Conservation (phyloP, 2,113 vertebrate genomes). For the Erinaceus europaeus region DNA sequence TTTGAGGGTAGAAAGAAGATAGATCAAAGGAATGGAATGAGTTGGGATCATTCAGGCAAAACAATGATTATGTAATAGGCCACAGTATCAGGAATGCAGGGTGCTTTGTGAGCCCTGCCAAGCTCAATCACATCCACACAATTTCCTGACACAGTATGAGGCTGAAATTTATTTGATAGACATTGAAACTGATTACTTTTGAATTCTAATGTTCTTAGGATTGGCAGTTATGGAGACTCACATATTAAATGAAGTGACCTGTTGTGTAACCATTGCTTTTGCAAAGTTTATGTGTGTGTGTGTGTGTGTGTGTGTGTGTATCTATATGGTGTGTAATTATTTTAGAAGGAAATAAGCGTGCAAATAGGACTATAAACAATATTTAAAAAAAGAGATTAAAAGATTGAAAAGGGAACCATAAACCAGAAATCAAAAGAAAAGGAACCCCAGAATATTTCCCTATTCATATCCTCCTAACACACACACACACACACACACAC, state of each 20-base stretch:
- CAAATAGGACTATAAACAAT: not conserved
- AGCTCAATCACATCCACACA: no score
- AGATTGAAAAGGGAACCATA: not conserved
- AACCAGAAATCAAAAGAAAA: not conserved
- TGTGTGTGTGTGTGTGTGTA: accelerated
- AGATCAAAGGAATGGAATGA: no score
- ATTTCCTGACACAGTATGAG: no score
- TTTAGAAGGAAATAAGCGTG: not conserved
- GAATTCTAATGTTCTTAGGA: not conserved
- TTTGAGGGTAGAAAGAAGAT: no score
- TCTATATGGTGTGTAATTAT: not conserved
- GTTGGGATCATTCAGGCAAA: no score
- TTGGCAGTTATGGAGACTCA: not conserved
- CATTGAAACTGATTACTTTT: not conserved
- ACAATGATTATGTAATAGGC: no score
- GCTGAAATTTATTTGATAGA: not conserved
- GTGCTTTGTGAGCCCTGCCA: no score
- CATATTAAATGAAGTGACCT: not conserved
- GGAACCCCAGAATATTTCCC: not conserved
- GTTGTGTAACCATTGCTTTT: not conserved
- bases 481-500: no score
- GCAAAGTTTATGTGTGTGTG: not conserved
- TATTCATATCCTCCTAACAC: not conserved
- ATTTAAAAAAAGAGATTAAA: not conserved
- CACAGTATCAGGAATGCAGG: no score